Conservation (phyloP, 1,140 invertebrate genomes). For the Gryllus bimaculatus region DNA sequence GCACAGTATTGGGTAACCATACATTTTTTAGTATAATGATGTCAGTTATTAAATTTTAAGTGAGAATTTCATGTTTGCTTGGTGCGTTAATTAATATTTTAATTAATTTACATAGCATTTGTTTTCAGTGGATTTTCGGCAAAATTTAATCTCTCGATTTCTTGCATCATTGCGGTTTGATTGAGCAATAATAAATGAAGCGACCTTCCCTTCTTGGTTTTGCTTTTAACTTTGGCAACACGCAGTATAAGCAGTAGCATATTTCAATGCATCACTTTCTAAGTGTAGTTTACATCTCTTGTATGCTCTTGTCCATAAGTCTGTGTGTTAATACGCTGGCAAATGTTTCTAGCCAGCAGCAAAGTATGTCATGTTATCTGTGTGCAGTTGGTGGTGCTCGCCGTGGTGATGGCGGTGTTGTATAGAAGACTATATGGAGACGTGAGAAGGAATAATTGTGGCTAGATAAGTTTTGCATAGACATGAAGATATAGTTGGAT, state of each 20-base stretch:
- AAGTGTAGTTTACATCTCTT: background rate
- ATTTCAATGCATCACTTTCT: background rate
- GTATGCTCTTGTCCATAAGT: background rate
- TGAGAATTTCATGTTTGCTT: background rate
- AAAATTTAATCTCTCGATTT: background rate
- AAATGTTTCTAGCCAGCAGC: constrained; percentile 15
- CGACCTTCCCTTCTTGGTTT: background rate
- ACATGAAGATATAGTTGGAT: too few species aligned
- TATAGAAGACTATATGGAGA: too few species aligned
- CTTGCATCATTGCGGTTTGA: background rate
- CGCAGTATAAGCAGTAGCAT: background rate
- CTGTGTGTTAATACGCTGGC: background rate
- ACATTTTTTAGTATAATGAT: background rate
- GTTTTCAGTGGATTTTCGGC: background rate
- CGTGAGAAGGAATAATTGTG: too few species aligned
- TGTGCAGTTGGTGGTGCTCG: too few species aligned
- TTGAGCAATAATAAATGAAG: background rate
- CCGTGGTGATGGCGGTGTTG: too few species aligned
- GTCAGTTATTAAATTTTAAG: background rate
- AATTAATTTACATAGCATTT: background rate
- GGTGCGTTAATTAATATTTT: background rate
- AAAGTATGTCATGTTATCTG: constrained; percentile 13
- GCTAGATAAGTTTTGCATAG: too few species aligned
- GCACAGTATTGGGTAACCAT: background rate
- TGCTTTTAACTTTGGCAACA: background rate